Evolutionary conservation across 2,113 vertebrate species (phyloP).

Genomic region (Potamarius usumacintae): DNA sequence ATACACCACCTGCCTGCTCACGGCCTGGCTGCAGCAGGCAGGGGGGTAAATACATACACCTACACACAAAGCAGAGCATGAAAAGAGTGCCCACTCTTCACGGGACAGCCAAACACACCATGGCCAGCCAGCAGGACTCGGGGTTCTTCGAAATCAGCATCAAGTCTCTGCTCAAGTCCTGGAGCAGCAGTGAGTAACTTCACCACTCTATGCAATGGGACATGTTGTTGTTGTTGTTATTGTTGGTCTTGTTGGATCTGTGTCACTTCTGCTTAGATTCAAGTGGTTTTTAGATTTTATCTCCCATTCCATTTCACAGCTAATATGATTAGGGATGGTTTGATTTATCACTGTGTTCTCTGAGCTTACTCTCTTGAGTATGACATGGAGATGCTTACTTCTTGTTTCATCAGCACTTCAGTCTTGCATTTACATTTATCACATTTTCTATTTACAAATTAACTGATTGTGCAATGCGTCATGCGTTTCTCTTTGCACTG

Average conservation of each 20-base stretch:
- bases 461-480: neutral
- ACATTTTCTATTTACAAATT: neutral
- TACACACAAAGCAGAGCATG: slow-evolving; percentile 7
- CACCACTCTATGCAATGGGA: neutral
- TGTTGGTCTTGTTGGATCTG: slow-evolving; percentile 53
- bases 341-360: slow-evolving; percentile 63
- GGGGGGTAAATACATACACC: slow-evolving; percentile 34
- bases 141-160: slow-evolving; percentile 99
- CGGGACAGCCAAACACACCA: slow-evolving; percentile 63
- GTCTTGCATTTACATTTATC: neutral
- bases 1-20: slow-evolving; percentile 40
- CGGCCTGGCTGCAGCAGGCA: slow-evolving; percentile 1
- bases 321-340: slow-evolving; percentile 79
- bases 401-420: slow-evolving; percentile 50
- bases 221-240: slow-evolving; percentile 54
- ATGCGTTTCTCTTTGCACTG: neutral
- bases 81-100: slow-evolving; percentile 27
- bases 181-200: slow-evolving; percentile 94
- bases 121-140: slow-evolving; percentile 98
- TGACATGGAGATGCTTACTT: slow-evolving; percentile 33
- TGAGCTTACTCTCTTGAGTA: neutral
- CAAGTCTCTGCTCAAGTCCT: slow-evolving; percentile 97
- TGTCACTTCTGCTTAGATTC: neutral
- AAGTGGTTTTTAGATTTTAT: slow-evolving; percentile 65
- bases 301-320: slow-evolving; percentile 69